phyloP scores from a whole-genome alignment of 1,140 invertebrate species.

The Adoxophyes honmai region DNA sequence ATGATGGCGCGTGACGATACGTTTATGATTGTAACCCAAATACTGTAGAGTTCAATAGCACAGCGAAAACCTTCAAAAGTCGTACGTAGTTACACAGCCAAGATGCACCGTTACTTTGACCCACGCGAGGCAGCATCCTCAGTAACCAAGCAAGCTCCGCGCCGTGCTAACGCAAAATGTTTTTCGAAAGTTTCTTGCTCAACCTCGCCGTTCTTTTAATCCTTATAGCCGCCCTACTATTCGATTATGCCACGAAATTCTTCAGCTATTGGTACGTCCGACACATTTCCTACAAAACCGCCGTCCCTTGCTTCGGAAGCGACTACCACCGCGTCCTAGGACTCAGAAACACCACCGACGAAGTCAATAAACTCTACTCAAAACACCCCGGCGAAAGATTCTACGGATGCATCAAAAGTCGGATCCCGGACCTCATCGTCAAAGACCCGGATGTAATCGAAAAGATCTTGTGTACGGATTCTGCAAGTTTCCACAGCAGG shows the following conservation, averaged over 20 bases:
- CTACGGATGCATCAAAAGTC: constrained; percentile 70
- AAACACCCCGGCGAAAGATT: constrained; percentile 50
- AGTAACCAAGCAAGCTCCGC: constrained; percentile 42
- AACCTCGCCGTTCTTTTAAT: constrained; percentile 46
- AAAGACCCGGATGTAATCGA: constrained; percentile 78
- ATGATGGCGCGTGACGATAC: background rate
- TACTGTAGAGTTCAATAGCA: constrained; percentile 5
- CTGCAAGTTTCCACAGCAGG: constrained; percentile 73
- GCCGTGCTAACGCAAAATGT: constrained; percentile 57
- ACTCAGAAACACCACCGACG: constrained; percentile 45
- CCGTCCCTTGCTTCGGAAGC: constrained; percentile 61
- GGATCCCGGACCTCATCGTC: constrained; percentile 76
- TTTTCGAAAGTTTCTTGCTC: constrained; percentile 66
- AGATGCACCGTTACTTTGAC: constrained; percentile 55
- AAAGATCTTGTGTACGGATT: constrained; percentile 77
- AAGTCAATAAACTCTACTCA: constrained; percentile 51
- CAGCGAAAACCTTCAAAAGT: constrained; percentile 12
- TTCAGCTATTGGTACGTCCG: constrained; percentile 71
- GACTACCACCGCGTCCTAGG: constrained; percentile 58
- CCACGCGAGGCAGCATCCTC: constrained; percentile 39
- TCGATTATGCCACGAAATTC: constrained; percentile 68
- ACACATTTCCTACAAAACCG: constrained; percentile 53
- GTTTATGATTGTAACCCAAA: background rate
- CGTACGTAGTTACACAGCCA: constrained; percentile 10
- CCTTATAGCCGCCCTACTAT: constrained; percentile 51